Conservation (phyloP, 1,140 invertebrate genomes). For the Drosophila repletoides region DNA sequence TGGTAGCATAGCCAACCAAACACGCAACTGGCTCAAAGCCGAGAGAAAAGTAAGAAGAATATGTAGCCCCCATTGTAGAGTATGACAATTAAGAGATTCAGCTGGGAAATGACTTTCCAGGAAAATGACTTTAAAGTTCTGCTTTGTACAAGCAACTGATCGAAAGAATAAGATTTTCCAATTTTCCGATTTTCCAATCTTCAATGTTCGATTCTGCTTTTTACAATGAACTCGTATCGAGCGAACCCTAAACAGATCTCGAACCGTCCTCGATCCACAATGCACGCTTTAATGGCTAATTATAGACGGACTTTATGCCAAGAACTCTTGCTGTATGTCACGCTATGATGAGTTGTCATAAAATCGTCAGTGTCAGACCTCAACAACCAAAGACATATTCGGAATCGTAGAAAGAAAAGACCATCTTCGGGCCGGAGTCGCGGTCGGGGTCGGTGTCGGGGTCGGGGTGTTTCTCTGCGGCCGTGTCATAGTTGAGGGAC, state of each 20-base stretch:
- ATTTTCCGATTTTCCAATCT: constrained; percentile 1
- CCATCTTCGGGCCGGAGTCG: no score
- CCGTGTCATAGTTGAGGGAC: constrained; percentile 71
- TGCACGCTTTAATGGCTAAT: constrained; percentile 79
- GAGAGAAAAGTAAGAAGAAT: background rate
- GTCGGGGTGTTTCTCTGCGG: constrained; percentile 36
- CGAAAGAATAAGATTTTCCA: constrained; percentile 10
- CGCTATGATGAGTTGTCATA: constrained; percentile 80
- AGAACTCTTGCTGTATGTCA: constrained; percentile 54
- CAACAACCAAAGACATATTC: constrained; percentile 20
- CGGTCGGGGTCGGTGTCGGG: no score
- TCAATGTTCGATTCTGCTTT: constrained; percentile 22
- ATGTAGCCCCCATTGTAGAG: constrained; percentile 42
- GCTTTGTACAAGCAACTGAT: constrained; percentile 7
- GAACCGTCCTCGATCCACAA: constrained; percentile 54
- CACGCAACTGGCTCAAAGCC: constrained; percentile 32
- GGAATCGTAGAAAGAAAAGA: background rate
- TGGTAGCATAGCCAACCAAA: constrained; percentile 59
- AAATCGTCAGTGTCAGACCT: constrained; percentile 68
- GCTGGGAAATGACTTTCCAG: constrained; percentile 9
- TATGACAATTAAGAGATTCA: constrained; percentile 43
- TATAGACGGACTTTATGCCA: constrained; percentile 67
- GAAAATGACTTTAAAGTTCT: constrained; percentile 49
- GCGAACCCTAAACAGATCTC: constrained; percentile 24
- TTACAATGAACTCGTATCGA: constrained; percentile 40